These are phyloP conservation scores for Lathronympha strigana DNA, from an alignment of 2,888 invertebrate species.

Conservation along the genomic window DNA sequence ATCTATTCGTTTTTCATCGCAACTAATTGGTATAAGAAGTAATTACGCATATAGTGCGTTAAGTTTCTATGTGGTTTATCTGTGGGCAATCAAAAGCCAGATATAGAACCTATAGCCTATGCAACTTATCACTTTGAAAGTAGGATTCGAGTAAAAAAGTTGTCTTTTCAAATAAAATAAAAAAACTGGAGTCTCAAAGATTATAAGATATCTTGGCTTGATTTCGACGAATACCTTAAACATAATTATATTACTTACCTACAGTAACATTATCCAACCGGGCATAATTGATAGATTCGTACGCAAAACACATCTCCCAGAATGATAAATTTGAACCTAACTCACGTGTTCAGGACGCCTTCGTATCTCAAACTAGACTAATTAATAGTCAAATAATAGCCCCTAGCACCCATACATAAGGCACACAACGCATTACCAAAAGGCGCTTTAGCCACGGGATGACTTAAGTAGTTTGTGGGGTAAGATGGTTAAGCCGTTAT, in stretches of 20 bases:
- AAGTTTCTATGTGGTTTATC: background rate
- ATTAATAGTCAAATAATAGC: constrained; percentile 37
- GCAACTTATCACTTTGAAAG: no score
- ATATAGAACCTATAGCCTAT: no score
- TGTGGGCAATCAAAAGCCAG: no score
- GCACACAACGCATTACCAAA: constrained; percentile 9
- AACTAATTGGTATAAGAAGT: background rate
- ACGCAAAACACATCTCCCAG: constrained; percentile 28
- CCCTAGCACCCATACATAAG: constrained; percentile 32
- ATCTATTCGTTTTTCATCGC: background rate
- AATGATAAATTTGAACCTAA: constrained; percentile 36
- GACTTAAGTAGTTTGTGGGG: background rate
- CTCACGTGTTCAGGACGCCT: constrained; percentile 33
- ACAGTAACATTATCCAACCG: constrained; percentile 15
- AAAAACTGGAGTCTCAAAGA: no score
- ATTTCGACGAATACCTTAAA: background rate
- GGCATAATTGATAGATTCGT: constrained; percentile 34
- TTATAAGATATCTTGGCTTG: no score
- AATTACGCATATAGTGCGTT: background rate
- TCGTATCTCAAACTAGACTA: constrained; percentile 40
- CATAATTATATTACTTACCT: no score
- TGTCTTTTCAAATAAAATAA: no score
- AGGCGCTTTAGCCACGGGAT: background rate
- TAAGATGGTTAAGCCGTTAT: constrained; percentile 16
- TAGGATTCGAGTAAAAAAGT: no score